phyloP scores from a whole-genome alignment of 1,140 invertebrate genomes.

The Brevipalpus yothersi region DNA sequence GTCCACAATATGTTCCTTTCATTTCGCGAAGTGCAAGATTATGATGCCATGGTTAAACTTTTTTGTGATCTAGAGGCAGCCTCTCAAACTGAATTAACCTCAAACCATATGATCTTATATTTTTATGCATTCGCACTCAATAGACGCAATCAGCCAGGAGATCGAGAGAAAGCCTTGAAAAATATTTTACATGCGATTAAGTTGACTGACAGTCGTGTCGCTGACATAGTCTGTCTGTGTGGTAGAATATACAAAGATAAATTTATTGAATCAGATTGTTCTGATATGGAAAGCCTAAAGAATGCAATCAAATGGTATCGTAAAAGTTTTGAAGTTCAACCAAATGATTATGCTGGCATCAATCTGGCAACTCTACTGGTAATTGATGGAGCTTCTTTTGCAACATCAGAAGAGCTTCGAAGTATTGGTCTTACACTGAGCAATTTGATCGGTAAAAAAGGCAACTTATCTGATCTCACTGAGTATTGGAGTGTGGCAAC shows the following conservation, averaged over 20 bases:
- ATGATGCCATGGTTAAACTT: slow-evolving; percentile 90
- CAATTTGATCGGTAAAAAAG: slow-evolving; percentile 93
- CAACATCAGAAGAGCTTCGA: slow-evolving; percentile 64
- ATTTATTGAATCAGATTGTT: slow-evolving; percentile 83
- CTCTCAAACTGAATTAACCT: slow-evolving; percentile 65
- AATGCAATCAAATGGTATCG: slow-evolving; percentile 94
- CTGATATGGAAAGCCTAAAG: slow-evolving; percentile 59
- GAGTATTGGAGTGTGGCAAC: slow-evolving; percentile 99
- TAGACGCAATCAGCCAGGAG: slow-evolving; percentile 70
- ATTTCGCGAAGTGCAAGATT: slow-evolving; percentile 80
- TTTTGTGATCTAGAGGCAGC: slow-evolving; percentile 85
- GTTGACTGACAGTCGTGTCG: slow-evolving; percentile 71
- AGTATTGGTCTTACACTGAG: slow-evolving; percentile 80
- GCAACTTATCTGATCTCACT: slow-evolving; percentile 63
- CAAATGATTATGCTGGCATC: slow-evolving; percentile 96
- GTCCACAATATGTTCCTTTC: slow-evolving; percentile 75
- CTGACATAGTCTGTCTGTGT: slow-evolving; percentile 91
- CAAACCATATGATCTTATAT: slow-evolving; percentile 67
- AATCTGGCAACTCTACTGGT: slow-evolving; percentile 92
- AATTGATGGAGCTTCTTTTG: slow-evolving; percentile 89
- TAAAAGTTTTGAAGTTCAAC: slow-evolving; percentile 90
- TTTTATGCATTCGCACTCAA: slow-evolving; percentile 93
- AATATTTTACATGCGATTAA: slow-evolving; percentile 72
- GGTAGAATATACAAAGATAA: slow-evolving; percentile 97
- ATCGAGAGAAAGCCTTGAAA: slow-evolving; percentile 70